These are phyloP conservation scores for Zhengitettix transpicula DNA, from an alignment of 2,888 invertebrate species.

Conservation along the genomic window DNA sequence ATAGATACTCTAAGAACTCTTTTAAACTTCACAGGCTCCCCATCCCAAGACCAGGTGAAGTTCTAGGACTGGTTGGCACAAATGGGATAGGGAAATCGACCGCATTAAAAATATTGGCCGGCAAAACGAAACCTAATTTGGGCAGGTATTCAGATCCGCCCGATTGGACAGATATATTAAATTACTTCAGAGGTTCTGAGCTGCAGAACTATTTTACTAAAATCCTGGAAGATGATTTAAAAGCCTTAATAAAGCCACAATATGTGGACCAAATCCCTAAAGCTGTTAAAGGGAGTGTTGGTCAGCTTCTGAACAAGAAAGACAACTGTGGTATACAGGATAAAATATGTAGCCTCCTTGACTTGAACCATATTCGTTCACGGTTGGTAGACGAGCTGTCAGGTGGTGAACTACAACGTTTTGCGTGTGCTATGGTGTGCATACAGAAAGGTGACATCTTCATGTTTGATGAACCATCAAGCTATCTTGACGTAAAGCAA, in stretches of 20 bases:
- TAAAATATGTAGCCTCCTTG: constrained; percentile 70
- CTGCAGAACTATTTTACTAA: constrained; percentile 98
- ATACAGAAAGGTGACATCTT: constrained; percentile 97
- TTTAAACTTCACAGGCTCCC: constrained; percentile 96
- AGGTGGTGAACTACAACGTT: constrained; percentile 95
- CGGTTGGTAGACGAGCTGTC: constrained; percentile 86
- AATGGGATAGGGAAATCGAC: constrained; percentile 99
- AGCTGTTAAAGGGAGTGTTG: constrained; percentile 88
- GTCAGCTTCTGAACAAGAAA: constrained; percentile 77
- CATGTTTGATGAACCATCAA: constrained; percentile 99
- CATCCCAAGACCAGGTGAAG: constrained; percentile 94
- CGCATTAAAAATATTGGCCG: constrained; percentile 93
- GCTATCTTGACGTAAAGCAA: constrained; percentile 97
- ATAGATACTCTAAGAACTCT: constrained; percentile 96
- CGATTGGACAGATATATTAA: constrained; percentile 96
- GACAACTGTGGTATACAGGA: constrained; percentile 74
- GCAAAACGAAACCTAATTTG: constrained; percentile 95
- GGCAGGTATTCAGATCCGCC: constrained; percentile 87
- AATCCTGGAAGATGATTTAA: constrained; percentile 93
- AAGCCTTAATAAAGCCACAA: constrained; percentile 95
- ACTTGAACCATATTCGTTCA: constrained; percentile 73
- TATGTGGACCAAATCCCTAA: constrained; percentile 99
- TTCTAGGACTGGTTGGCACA: constrained; percentile 92
- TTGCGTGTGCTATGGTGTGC: constrained; percentile 97
- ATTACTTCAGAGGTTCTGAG: constrained; percentile 95